Evolutionary conservation across 2,113 vertebrate species (phyloP).

Genomic region (Nyctibius bracteatus): DNA sequence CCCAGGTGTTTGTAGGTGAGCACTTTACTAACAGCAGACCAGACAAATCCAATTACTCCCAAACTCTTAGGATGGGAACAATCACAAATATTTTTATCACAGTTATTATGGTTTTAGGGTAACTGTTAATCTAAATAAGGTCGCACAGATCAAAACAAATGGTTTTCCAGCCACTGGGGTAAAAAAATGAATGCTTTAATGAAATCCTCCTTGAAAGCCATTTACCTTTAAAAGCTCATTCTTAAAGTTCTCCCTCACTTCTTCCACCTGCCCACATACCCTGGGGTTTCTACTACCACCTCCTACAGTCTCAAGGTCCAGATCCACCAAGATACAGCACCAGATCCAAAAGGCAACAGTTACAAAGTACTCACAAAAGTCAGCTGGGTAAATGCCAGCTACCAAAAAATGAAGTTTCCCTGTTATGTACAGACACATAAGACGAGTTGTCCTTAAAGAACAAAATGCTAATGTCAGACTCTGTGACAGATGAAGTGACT

Average conservation of each 20-base stretch:
- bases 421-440: neutral
- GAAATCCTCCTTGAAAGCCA: neutral
- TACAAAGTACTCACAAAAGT: neutral
- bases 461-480: neutral
- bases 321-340: neutral
- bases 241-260: neutral
- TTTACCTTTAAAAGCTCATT: neutral
- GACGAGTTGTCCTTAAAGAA: neutral
- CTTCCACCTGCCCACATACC: neutral
- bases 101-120: neutral
- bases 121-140: constrained; percentile 29
- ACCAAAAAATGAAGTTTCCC: neutral
- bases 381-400: neutral
- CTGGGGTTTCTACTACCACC: neutral
- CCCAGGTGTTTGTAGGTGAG: neutral
- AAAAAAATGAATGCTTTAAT: constrained; percentile 9
- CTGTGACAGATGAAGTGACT: neutral
- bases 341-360: neutral
- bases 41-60: neutral
- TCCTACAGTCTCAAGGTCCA: neutral
- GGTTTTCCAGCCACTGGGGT: neutral
- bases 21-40: neutral
- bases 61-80: neutral
- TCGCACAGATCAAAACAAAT: constrained; percentile 23
- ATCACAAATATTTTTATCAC: neutral